Base-by-base conservation (phyloP, 1,140 invertebrate genomes). In the Agrilus planipennis region DNA sequence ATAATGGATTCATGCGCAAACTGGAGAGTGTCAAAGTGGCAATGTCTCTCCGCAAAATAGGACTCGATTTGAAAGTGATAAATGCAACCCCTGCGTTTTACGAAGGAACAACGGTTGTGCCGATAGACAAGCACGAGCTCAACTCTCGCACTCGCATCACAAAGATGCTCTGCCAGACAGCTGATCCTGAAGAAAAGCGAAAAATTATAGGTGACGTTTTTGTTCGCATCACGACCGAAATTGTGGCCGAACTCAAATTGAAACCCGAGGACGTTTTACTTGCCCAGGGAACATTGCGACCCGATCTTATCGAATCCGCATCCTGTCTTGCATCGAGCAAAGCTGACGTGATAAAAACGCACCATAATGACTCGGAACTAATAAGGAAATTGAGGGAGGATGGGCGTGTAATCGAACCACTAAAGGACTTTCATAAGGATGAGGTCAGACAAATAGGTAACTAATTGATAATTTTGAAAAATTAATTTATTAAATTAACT, bases 191-290 rank as follows among this genome's bases (percentile, higher is more conserved):
- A 68, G 90, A 97, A 57, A 99, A 99, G 61, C 75, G 95, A 34
- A 92, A 91, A 70, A 98, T 99, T 51, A 99, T 99, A 57, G 95
- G 95, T 18, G 95, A 99, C 66, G 90, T 94, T 39, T 99, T 99
- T 68, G 89, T 98, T 43, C 79, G 80, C 57, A 77, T 91, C 42
- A 84, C 87, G 3, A 82, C 89, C 56, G 83, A 89, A 53, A 77
- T 86, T 42, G 80, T 90, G 49, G 63, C 73, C 4, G 81, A 89
- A 54, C 68, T 91, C 55, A 83, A 87, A 50, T 65, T 92, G 29
- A 84, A 81, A 54, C 76, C 84, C 7, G 86, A 92, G 50, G 82
- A 92, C 53, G 87, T 92, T 11, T 72, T 87, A 46, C 69, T 90
- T 12, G 86, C 81, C 1, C 87, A 90, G 43, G 60, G 93, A 17